Evolutionary conservation across 2,797 vertebrate genomes (phyloP).

Genomic region (Semaprochilodus insignis): DNA sequence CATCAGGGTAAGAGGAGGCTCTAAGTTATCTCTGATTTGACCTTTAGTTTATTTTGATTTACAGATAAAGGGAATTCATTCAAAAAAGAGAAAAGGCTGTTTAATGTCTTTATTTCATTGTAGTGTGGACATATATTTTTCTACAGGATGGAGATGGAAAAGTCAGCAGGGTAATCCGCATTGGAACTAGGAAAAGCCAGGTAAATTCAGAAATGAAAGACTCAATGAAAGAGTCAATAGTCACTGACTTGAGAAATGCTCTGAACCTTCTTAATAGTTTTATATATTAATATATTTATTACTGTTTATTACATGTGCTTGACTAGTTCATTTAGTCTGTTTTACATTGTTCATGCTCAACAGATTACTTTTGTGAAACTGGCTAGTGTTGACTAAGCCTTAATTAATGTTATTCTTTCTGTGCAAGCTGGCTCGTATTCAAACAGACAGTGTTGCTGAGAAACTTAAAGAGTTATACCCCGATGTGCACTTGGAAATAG

Average conservation of each 20-base stretch:
- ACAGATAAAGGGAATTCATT: background rate
- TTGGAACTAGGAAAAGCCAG: constrained; percentile 87
- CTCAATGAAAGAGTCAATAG: background rate
- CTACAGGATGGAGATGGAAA: constrained; percentile 64
- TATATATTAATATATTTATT: too few relatives aligned
- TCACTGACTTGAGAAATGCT: background rate
- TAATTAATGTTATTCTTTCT: constrained; percentile 6
- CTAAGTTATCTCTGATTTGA: background rate
- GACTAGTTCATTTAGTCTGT: background rate
- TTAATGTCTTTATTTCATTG: background rate
- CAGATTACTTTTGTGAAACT: background rate
- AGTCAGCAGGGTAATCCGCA: constrained; percentile 75
- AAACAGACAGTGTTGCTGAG: constrained; percentile 89
- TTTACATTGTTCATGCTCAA: background rate
- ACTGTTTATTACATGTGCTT: background rate
- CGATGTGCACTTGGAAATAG: constrained; percentile 85
- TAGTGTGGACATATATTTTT: background rate
- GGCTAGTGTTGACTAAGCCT: background rate
- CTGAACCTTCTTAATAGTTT: background rate
- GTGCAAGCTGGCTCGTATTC: constrained; percentile 91
- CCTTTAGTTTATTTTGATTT: background rate
- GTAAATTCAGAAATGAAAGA: constrained; percentile 58
- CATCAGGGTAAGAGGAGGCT: constrained; percentile 34
- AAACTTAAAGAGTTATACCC: constrained; percentile 84
- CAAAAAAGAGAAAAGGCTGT: background rate